Base-by-base conservation (phyloP, 2,113 vertebrate species). In the Sclerurus mexicanus region DNA sequence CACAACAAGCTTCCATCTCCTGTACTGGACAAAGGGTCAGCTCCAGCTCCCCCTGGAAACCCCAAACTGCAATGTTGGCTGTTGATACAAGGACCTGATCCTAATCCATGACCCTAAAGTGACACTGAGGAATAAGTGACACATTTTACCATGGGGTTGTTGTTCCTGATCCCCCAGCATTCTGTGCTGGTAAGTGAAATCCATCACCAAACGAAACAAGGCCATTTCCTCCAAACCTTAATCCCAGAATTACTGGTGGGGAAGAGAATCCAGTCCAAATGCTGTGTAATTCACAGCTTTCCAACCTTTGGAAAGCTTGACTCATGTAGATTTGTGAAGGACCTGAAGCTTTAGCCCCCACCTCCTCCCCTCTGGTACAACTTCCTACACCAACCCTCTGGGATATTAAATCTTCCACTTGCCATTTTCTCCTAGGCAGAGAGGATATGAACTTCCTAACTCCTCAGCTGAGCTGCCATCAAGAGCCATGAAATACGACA, bases 391-490 rank as follows among this genome's bases (percentile, higher is more conserved):
- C 75, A 90, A 88, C 95, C 95, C 80, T 14, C 27, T 42, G 92
- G 97, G 94, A 83, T 42, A 94, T 91, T 98, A 98, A 98, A 98
- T 98, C 97, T 96, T 95, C 86, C 46, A 50, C 80, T 96, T 96
- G 89, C 95, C 86, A 25, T 97, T 96, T 97, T 75, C 95, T 92
- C 75, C 71, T 74, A 81, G 89, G 94, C 93, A 85, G 10, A 89
- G 76, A 97, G 97, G 97, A 98, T 97, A 97, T 97, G 98, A 98
- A 94, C 98, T 97, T 92, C 72, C 58, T 97, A 98, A 97, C 94
- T 97, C 90, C 97, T 95, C 81, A 69, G 82, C 62, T 33, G 73
- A 96, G 78, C 96, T 97, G 96, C 97, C 97, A 97, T 77, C 69
- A 15, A 24, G 72, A 92, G 60, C 85, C 81, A 85, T 97, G 97